phyloP scores from a whole-genome alignment of 2,888 invertebrate species.

The Drosophila kokeensis region DNA sequence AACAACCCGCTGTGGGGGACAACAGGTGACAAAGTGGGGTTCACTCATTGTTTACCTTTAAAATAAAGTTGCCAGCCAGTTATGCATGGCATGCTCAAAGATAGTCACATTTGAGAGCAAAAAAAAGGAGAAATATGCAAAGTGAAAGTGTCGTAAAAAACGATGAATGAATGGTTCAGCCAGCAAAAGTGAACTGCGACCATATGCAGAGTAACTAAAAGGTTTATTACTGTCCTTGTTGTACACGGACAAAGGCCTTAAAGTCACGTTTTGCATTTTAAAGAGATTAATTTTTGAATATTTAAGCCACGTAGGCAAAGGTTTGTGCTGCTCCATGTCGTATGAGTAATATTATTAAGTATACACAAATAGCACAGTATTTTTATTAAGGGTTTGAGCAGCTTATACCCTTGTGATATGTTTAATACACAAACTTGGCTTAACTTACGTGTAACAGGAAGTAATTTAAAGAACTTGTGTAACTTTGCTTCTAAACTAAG shows the following conservation, averaged over 20 bases:
- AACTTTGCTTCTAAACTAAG: background rate
- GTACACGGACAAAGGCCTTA: background rate
- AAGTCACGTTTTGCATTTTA: background rate
- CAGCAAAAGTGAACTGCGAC: background rate
- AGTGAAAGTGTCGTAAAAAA: conserved; percentile 27
- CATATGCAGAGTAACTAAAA: conserved; percentile 5
- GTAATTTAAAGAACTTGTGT: background rate
- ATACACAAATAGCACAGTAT: background rate
- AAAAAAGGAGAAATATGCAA: conserved; percentile 21
- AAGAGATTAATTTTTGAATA: background rate
- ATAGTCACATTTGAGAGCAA: conserved; percentile 30
- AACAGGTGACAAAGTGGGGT: conserved; percentile 1
- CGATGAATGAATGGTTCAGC: background rate
- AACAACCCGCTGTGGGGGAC: background rate
- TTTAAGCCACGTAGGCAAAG: background rate
- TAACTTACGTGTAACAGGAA: background rate
- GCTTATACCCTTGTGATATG: background rate
- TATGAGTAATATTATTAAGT: background rate
- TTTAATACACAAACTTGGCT: background rate
- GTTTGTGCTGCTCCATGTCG: background rate
- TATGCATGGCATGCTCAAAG: conserved; percentile 31
- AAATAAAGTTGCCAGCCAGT: conserved; percentile 40
- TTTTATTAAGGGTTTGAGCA: background rate
- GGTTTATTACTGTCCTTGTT: background rate
- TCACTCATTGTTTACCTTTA: conserved; percentile 46